Evolutionary conservation across 2,888 invertebrate genomes (phyloP), one percentile per base, ranked within the genome.

Genomic region (Ichneumon xanthorius): DNA sequence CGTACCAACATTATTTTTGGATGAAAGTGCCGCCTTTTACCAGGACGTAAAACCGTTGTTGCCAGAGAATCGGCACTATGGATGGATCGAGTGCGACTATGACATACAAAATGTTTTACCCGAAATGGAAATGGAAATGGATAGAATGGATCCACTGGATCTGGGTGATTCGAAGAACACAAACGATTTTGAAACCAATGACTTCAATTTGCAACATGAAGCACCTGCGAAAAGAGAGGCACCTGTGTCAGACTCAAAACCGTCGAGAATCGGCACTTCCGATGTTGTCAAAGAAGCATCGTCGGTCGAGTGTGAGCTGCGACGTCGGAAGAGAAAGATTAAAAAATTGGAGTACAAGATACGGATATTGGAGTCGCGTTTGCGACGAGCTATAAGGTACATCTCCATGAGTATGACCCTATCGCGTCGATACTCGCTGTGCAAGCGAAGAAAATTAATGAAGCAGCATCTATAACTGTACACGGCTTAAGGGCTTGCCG

Each of bases 371-470:
- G 67, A 67, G 37, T 11, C 14, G 37, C 67, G 19, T 22, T 22
- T 67, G 22, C 67, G 40, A 19, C 37, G 67, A 37, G 40, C 40
- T 6, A 22, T 67, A 7, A 14, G 19, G 9, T 40, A 11, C 6
- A 40, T 67, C 22, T 40, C 40, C 11, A 19, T 37, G 40, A 67
- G 40, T n/a, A n/a, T 40, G 40, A 67, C n/a, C 11, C 19, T 67
- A 2, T 37, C 26, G 40, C 40, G 67, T 7, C 19, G 67, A 67
- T 19, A 40, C 19, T 67, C 67, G 40, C 30, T 14, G 26, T 40
- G 40, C 67, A 37, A 40, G 22, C 40, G 67, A 37, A n/a, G 67
- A 67, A 40, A 40, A 40, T 37, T n/a, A 67, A 67, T 40, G 19
- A 16, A n/a, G 33, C 16, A 30, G 4, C 61, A 26, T 30, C 16